Percentiles rank a stretch among this genome's conserved stretches.
phyloP scores from a whole-genome alignment of 2,797 vertebrate species.

The Sciaenops ocellatus region DNA sequence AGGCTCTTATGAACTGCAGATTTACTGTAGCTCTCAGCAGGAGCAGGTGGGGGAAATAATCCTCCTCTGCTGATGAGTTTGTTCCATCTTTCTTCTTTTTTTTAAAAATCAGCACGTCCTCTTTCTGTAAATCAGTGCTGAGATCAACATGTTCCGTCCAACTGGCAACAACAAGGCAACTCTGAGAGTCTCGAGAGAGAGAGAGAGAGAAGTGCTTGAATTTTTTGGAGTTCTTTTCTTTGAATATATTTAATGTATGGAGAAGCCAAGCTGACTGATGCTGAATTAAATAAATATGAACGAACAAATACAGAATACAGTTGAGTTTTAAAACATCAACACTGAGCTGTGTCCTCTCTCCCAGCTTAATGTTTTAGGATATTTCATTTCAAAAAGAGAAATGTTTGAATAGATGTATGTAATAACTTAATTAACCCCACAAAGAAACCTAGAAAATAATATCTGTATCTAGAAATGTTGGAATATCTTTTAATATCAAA shows the following conservation, averaged over 20 bases:
- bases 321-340: too few relatives aligned
- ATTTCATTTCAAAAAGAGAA: too few relatives aligned
- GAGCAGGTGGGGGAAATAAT: conserved; percentile 11
- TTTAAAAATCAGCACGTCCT: neutral
- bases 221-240: neutral
- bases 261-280: neutral
- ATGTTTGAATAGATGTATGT: too few relatives aligned
- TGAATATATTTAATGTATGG: neutral
- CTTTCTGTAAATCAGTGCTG: neutral
- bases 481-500: too few relatives aligned
- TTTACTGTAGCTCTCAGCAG: conserved; percentile 7
- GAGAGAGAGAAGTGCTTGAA: neutral
- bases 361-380: neutral
- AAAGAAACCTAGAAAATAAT: too few relatives aligned
- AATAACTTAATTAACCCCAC: too few relatives aligned
- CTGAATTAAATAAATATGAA: neutral
- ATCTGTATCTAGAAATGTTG: too few relatives aligned
- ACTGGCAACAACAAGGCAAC: neutral
- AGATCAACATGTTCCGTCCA: neutral
- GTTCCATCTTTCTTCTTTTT: neutral
- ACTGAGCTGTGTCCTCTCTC: neutral
- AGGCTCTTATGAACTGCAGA: conserved; percentile 1
- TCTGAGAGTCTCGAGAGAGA: neutral
- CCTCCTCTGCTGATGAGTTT: neutral
- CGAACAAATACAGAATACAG: too few relatives aligned